Evolutionary conservation across 1,140 invertebrate genomes (phyloP), one percentile per base, ranked within the genome.

Genomic region (Amyelois transitella): DNA sequence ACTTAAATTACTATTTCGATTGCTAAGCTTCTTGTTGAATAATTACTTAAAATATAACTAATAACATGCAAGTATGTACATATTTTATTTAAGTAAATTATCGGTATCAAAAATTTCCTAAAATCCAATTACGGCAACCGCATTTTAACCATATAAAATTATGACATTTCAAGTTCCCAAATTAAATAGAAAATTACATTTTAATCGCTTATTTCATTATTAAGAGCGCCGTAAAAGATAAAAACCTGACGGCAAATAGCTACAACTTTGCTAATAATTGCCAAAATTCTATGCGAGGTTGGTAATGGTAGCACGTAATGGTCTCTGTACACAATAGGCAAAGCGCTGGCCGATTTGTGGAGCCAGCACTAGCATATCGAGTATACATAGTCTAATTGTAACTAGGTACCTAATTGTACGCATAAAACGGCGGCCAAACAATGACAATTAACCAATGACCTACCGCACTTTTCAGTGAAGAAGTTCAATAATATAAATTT

Each of bases 271-370:
- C 69, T 73, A 85, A 82, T 77, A 75, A 72, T 71, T 72, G 77
- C 73, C 77, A 73, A 86, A 85, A 77, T 64, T 44, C 60, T 68
- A 65, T 69, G 69, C 70, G 60, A 63, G 60, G 66, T 76, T 80
- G 73, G 71, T 74, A 69, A 79, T 80, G 73, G 71, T 74, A 69
- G 68, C 60, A 73, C 66, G 32, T 86, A 82, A 82, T n/a, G n/a
- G n/a, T n/a, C n/a, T n/a, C n/a, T n/a, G n/a, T n/a, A n/a, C n/a
- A n/a, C n/a, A n/a, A n/a, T n/a, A n/a, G n/a, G n/a, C n/a, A n/a
- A n/a, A n/a, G n/a, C n/a, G n/a, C n/a, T n/a, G n/a, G n/a, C n/a
- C n/a, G n/a, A n/a, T n/a, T n/a, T n/a, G n/a, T n/a, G n/a, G n/a
- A n/a, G n/a, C n/a, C n/a, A n/a, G n/a, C n/a, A n/a, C n/a, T n/a